These are phyloP conservation scores for Syngnathoides biaculeatus DNA, from an alignment of 2,113 vertebrate species.

Conservation along the genomic window DNA sequence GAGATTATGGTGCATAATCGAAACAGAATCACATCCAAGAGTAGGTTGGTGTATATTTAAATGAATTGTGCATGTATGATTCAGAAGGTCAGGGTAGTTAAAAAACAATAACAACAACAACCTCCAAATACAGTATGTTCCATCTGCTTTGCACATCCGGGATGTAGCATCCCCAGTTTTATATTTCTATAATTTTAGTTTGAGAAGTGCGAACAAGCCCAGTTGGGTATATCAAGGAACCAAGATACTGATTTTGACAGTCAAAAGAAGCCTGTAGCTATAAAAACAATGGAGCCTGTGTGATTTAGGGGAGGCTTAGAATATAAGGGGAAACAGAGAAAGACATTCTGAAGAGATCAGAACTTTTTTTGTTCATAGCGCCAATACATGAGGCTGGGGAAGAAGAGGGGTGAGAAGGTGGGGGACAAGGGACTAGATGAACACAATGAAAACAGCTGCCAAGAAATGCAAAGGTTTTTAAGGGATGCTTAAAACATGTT, in stretches of 20 bases:
- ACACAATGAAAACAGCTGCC: constrained; percentile 60
- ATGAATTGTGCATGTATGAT: constrained; percentile 9
- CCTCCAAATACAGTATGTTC: constrained; percentile 18
- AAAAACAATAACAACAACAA: constrained; percentile 20
- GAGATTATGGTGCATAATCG: constrained; percentile 27
- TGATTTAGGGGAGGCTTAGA: constrained; percentile 37
- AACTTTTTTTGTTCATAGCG: constrained; percentile 54
- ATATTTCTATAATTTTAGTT: constrained; percentile 10
- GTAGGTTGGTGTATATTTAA: constrained; percentile 32
- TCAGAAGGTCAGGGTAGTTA: constrained; percentile 3
- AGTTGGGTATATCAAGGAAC: constrained; percentile 9
- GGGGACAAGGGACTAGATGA: constrained; percentile 58
- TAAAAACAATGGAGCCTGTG: constrained; percentile 38
- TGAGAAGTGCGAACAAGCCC: constrained; percentile 33
- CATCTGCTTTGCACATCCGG: constrained; percentile 22
- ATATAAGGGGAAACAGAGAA: constrained; percentile 39
- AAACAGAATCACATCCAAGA: too few relatives aligned
- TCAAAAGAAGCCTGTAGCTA: constrained; percentile 32
- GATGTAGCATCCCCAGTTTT: constrained; percentile 26
- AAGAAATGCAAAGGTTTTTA: constrained; percentile 56
- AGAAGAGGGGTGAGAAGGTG: constrained; percentile 13
- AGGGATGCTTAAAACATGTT: constrained; percentile 55
- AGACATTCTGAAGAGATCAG: constrained; percentile 54
- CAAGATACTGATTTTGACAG: constrained; percentile 38
- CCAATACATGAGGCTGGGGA: constrained; percentile 43